These are phyloP conservation scores for Rotaria sp. DNA, from an alignment of 2,888 invertebrate genomes.

Conservation along the genomic window DNA sequence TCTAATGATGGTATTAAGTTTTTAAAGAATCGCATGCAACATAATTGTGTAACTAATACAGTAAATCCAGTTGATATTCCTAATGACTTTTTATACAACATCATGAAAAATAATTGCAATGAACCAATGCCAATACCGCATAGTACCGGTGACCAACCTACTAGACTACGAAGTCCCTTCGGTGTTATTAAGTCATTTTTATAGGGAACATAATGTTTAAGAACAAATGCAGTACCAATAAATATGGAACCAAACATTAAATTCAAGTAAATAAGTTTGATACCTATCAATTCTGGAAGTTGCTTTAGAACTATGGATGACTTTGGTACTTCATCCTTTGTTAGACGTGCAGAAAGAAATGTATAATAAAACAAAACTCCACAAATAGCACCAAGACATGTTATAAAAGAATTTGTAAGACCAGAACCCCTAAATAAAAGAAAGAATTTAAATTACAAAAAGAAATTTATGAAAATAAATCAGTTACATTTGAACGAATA, in stretches of 20 bases:
- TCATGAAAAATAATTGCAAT: constrained; percentile 16
- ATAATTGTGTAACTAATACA: constrained; percentile 8
- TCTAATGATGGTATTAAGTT: neutral
- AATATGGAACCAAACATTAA: neutral
- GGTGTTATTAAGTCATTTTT: neutral
- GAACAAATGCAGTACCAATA: neutral
- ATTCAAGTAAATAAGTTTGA: neutral
- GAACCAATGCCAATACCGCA: constrained; percentile 8
- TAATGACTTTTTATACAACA: neutral
- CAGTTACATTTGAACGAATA: neutral
- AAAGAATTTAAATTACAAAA: neutral
- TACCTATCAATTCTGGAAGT: neutral
- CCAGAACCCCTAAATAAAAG: neutral
- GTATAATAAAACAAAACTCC: neutral
- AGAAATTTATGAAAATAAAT: neutral
- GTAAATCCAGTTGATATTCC: neutral
- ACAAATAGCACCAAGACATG: neutral
- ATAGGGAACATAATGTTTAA: neutral
- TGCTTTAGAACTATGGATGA: neutral
- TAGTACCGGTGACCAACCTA: neutral
- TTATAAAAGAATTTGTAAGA: neutral
- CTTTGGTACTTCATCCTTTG: neutral
- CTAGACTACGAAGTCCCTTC: no score
- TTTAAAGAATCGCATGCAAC: neutral
- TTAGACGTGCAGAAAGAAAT: neutral